phyloP scores from a whole-genome alignment of 2,888 invertebrate genomes.

The Subacronicta megacephala region DNA sequence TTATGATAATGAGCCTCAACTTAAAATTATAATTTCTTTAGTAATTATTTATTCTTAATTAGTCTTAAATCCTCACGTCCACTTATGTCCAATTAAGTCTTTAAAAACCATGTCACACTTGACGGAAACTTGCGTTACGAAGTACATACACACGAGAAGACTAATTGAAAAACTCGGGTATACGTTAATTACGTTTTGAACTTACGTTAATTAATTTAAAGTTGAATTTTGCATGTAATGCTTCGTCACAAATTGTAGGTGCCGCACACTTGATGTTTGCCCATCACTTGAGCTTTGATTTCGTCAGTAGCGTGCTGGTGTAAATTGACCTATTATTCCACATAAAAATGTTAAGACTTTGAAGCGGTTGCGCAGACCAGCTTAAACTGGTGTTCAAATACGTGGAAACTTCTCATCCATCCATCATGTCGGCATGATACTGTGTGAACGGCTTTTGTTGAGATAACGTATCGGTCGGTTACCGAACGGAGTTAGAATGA shows the following conservation, averaged over 20 bases:
- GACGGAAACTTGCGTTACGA: slow-evolving; percentile 53
- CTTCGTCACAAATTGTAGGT: slow-evolving; percentile 46
- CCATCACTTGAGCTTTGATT: slow-evolving; percentile 67
- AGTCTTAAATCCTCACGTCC: slow-evolving; percentile 50
- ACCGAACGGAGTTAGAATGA: slow-evolving; percentile 48
- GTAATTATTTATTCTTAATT: slow-evolving; percentile 62
- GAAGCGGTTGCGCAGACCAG: slow-evolving; percentile 24
- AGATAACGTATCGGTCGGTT: slow-evolving; percentile 60
- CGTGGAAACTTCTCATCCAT: slow-evolving; percentile 61
- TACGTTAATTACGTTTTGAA: slow-evolving; percentile 46
- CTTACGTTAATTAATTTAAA: slow-evolving; percentile 52
- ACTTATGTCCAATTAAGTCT: slow-evolving; percentile 63
- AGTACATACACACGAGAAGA: slow-evolving; percentile 43
- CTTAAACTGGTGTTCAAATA: slow-evolving; percentile 54
- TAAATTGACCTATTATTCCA: slow-evolving; percentile 49
- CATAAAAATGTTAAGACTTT: slow-evolving; percentile 17
- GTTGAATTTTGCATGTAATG: slow-evolving; percentile 50
- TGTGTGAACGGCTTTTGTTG: slow-evolving; percentile 59
- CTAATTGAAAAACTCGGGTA: slow-evolving; percentile 31
- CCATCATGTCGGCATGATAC: slow-evolving; percentile 60
- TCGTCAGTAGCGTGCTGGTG: slow-evolving; percentile 59
- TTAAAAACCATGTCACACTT: slow-evolving; percentile 61
- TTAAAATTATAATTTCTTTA: slow-evolving; percentile 40
- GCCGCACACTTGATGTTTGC: slow-evolving; percentile 56
- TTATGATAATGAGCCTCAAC: slow-evolving; percentile 47